Evolutionary conservation across 2,888 invertebrate genomes (phyloP).

Genomic region (Drosophila paucipuncta): DNA sequence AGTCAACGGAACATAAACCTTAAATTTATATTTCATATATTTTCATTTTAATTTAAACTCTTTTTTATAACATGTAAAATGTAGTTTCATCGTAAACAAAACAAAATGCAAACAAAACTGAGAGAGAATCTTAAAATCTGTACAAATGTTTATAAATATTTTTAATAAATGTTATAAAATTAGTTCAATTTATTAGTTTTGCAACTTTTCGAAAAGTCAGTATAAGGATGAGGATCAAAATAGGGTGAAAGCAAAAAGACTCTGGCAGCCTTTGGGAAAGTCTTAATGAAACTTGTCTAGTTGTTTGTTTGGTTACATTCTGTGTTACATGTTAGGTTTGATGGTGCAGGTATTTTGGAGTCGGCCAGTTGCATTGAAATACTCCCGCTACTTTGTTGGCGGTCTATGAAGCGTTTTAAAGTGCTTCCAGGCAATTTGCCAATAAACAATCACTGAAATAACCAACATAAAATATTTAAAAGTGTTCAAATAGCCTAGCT

Average conservation of each 20-base stretch:
- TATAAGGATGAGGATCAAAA: background rate
- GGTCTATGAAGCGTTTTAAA: conserved; percentile 82
- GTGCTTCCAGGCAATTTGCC: conserved; percentile 84
- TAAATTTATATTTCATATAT: background rate
- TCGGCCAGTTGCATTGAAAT: background rate
- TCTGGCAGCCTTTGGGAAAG: background rate
- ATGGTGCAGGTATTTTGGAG: conserved; percentile 26
- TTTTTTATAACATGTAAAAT: background rate
- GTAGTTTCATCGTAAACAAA: background rate
- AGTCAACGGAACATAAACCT: background rate
- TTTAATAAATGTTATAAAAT: background rate
- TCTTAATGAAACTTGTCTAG: background rate
- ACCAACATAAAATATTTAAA: conserved; percentile 80
- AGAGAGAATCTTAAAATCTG: background rate
- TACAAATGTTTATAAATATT: background rate
- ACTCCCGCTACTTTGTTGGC: conserved; percentile 44
- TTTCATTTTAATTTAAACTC: background rate
- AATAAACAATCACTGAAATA: conserved; percentile 81
- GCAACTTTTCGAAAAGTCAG: too few species aligned
- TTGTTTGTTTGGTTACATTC: background rate
- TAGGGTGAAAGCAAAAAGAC: too few species aligned
- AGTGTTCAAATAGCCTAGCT: conserved; percentile 62
- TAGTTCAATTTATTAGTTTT: background rate
- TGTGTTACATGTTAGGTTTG: too few species aligned
- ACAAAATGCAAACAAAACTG: background rate